These are phyloP conservation scores for Desmophyllum pertusum DNA, from an alignment of 92 coral and sea anemone species.

Conservation along the genomic window DNA sequence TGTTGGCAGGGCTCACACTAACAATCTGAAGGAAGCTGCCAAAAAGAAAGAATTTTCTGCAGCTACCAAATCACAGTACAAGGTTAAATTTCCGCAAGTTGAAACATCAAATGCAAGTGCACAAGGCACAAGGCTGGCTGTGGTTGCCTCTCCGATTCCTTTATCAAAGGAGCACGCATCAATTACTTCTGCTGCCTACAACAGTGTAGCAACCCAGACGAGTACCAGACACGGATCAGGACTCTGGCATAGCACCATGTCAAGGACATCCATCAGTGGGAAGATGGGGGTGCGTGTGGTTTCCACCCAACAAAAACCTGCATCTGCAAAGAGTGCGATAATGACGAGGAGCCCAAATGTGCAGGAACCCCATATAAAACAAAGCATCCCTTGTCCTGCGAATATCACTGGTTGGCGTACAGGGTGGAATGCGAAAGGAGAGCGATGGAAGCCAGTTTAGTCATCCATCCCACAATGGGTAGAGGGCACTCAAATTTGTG, in stretches of 20 bases:
- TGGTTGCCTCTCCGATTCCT: constrained; percentile 44
- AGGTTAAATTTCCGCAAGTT: constrained; percentile 33
- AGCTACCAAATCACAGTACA: neutral
- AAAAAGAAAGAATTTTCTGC: constrained; percentile 43
- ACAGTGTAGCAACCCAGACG: constrained; percentile 19
- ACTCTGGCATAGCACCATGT: constrained; percentile 28
- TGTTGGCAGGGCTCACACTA: constrained; percentile 50
- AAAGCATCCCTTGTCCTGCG: constrained; percentile 46
- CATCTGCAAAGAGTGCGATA: constrained; percentile 8
- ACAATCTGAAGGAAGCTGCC: constrained; percentile 35
- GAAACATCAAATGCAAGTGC: constrained; percentile 34
- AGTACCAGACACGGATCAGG: constrained; percentile 15
- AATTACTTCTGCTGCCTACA: constrained; percentile 52
- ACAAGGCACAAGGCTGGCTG: constrained; percentile 35
- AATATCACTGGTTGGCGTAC: constrained; percentile 45
- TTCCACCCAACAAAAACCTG: constrained; percentile 8
- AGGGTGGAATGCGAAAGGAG: constrained; percentile 51
- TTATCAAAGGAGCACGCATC: constrained; percentile 34
- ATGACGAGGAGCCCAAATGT: constrained; percentile 30
- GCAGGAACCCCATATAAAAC: constrained; percentile 39
- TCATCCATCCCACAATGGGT: constrained; percentile 50
- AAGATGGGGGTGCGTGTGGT: constrained; percentile 16
- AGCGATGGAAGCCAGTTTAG: constrained; percentile 44
- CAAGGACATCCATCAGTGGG: constrained; percentile 38
- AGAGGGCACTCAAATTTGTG: constrained; percentile 50